Percentiles rank a stretch among this genome's conserved stretches.
Conservation (phyloP, 2,113 vertebrate species). For the Limanda limanda region DNA sequence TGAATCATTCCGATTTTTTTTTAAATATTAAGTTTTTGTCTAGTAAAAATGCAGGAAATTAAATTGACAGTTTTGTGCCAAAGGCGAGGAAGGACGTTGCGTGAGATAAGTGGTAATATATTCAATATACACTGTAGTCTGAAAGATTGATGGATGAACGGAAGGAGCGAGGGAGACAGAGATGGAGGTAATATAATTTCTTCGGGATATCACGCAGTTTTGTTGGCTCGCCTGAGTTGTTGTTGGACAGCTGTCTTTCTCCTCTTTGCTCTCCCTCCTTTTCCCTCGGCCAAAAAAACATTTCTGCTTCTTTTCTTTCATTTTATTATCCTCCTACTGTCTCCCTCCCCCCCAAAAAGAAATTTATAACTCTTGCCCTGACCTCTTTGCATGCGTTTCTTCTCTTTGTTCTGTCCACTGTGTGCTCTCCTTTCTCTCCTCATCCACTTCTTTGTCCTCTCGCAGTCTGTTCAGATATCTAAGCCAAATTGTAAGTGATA, state of each 20-base stretch:
- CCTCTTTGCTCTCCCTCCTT: conserved; percentile 42
- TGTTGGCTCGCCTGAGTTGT: conserved; percentile 62
- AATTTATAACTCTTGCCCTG: conserved; percentile 50
- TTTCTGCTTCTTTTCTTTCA: conserved; percentile 65
- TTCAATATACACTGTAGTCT: conserved; percentile 17
- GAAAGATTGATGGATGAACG: conserved; percentile 61
- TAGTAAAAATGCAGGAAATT: conserved; percentile 16
- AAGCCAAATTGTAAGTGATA: not conserved
- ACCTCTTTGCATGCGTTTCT: conserved; percentile 30
- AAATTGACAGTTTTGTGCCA: not conserved
- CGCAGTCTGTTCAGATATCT: not conserved
- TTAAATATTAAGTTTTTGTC: not conserved
- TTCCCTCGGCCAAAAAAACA: conserved; percentile 48
- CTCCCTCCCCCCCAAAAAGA: not conserved
- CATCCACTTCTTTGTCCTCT: not conserved
- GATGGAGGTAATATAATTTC: conserved; percentile 58
- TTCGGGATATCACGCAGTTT: conserved; percentile 47
- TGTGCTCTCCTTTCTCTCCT: not conserved
- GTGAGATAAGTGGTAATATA: conserved; percentile 1
- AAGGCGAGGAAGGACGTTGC: not conserved
- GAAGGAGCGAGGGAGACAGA: conserved; percentile 38
- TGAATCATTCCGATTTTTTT: too few species aligned
- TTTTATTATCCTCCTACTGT: conserved; percentile 61
- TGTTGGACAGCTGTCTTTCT: conserved; percentile 76
- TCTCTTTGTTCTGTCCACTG: conserved; percentile 6